Evolutionary conservation across 1,140 invertebrate species (phyloP), one percentile per base, ranked within the genome.

Genomic region (Macrotrachela quadricornifera): DNA sequence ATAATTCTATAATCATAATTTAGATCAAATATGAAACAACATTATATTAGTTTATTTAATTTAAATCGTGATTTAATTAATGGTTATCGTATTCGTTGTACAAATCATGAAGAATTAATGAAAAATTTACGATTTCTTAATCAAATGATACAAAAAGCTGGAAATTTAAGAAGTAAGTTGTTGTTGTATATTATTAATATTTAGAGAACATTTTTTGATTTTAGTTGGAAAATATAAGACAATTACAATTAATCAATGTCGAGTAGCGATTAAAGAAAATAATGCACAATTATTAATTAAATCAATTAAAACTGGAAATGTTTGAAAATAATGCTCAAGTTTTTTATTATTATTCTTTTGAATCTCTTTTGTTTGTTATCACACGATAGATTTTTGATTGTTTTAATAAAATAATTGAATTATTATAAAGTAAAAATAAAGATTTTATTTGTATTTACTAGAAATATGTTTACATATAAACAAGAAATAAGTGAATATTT

Each of bases 11-110:
- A n/a, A n/a, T n/a, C n/a, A n/a, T n/a, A n/a, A n/a, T n/a, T n/a
- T n/a, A n/a, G n/a, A n/a, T n/a, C n/a, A n/a, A n/a, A n/a, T n/a
- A 53, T 53, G 51, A 53, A 47, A 40, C 74, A 74, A 56, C 76
- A 78, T 62, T 81, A 81, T 61, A 76, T 76, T 56, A 77, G 81
- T 59, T 60, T 91, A 10, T 78, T 80, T 58, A 78, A 79, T 50
- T 68, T 85, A 1, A 90, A 90, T 61, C 75, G 78, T 48, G 83
- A 86, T 62, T 68, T 90, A 37, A 77, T 88, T 10, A 78, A 75
- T 54, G 80, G 80, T n/a, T 83, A 87, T 63, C 81, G 82, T 60
- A 81, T 90, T 15, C 71, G 83, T 38, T 76, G 79, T 49, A 78
- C 78, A 43, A 87, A 85, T 58, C 82, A 85, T 58, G 75, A 80